Conservation (phyloP, 2,797 vertebrate genomes). For the Syngnathus rostellatus region DNA sequence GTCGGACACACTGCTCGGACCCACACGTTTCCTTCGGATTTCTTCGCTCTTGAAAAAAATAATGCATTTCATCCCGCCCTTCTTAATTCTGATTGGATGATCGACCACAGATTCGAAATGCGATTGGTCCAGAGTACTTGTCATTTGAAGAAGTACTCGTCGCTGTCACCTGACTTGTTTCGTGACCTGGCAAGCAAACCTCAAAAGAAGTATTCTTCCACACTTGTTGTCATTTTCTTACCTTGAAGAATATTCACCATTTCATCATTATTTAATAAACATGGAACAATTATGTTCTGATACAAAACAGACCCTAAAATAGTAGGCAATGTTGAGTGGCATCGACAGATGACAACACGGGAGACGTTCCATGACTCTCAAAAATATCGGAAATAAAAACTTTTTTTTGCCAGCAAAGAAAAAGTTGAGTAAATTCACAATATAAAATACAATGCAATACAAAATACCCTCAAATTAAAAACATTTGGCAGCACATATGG, state of each 20-base stretch:
- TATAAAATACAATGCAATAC: not conserved
- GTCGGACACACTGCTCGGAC: constrained; percentile 47
- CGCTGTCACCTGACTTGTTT: constrained; percentile 83
- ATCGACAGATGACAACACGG: constrained; percentile 32
- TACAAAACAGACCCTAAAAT: not conserved
- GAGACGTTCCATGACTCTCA: not conserved
- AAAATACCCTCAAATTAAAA: not conserved
- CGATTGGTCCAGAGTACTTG: constrained; percentile 50
- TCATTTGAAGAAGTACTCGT: constrained; percentile 49
- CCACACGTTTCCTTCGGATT: constrained; percentile 68
- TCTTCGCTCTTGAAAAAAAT: constrained; percentile 60
- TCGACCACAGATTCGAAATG: rapidly evolving
- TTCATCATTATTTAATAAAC: not conserved
- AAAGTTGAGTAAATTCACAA: not conserved
- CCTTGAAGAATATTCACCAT: not conserved
- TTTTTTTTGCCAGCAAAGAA: too few species aligned
- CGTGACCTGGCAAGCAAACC: constrained; percentile 47
- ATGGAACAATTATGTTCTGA: not conserved
- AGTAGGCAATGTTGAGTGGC: not conserved
- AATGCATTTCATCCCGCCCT: constrained; percentile 42
- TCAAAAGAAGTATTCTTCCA: constrained; percentile 25
- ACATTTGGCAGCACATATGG: not conserved
- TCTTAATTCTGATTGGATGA: constrained; percentile 51
- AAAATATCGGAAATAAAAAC: constrained; percentile 6
- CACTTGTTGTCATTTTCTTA: not conserved